These are phyloP conservation scores for Chelmon rostratus DNA, from an alignment of 2,797 vertebrate species.

Conservation along the genomic window DNA sequence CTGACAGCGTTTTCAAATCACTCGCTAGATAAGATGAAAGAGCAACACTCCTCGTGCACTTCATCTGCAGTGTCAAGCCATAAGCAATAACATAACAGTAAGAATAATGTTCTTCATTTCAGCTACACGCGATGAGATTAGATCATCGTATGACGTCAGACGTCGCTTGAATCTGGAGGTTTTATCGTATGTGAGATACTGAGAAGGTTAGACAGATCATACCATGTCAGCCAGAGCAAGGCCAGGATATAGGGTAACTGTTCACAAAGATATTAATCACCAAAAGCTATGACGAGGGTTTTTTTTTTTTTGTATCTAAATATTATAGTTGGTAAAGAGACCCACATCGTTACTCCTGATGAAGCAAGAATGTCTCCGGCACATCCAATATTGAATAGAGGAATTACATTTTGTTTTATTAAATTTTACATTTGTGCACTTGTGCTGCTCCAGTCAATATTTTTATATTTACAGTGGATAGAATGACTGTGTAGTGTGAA, in stretches of 20 bases:
- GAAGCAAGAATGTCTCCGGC: neutral
- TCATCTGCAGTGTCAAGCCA: constrained; percentile 46
- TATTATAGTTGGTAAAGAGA: neutral
- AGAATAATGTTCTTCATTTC: constrained; percentile 35
- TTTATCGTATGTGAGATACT: constrained; percentile 79
- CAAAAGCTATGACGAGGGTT: neutral
- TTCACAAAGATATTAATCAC: neutral
- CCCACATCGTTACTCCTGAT: neutral
- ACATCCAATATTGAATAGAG: neutral
- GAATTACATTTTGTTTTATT: neutral
- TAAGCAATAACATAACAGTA: constrained; percentile 44
- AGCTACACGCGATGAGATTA: constrained; percentile 56
- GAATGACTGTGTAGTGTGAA: no score
- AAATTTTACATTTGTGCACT: no score
- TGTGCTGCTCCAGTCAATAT: no score
- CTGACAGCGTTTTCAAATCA: constrained; percentile 68
- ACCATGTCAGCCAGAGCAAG: constrained; percentile 46
- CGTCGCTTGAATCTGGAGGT: constrained; percentile 18
- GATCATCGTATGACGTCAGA: constrained; percentile 44
- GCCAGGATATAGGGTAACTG: constrained; percentile 16
- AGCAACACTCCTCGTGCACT: constrained; percentile 31
- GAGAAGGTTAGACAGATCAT: constrained; percentile 60
- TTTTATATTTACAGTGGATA: no score
- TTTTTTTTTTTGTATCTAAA: neutral
- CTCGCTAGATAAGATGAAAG: constrained; percentile 53